Evolutionary conservation across 2,113 vertebrate species (phyloP), one percentile per base, ranked within the genome.

Genomic region (Oxygymnocypris stewartii): DNA sequence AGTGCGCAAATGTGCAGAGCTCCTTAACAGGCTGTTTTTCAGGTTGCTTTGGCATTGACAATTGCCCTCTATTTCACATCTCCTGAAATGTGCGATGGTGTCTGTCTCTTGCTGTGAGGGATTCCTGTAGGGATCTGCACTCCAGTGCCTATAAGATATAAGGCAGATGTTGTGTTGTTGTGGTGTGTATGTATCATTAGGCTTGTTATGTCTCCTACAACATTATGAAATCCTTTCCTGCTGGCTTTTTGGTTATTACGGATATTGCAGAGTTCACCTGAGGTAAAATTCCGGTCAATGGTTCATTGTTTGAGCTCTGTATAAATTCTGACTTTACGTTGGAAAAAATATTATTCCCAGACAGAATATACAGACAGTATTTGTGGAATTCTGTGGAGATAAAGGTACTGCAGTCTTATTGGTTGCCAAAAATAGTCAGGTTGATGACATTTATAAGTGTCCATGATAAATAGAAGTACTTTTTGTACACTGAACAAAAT

Each of bases 1-100:
- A n/a, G n/a, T n/a, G n/a, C n/a, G n/a, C n/a, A n/a, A 54, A 86
- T 73, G 75, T 79, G 63, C 84, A 74, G 28, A 18, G 25, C 47
- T 79, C n/a, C 4, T 79, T 79, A 79, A 69, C 42, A 31, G 44
- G 63, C 80, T 82, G 80, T 47, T 80, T 82, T 44, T 59, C 54
- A 37, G 71, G 79, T 76, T 81, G 44, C 47, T 79, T 79, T 86
- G 85, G 85, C 71, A 85, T 73, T 79, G 75, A 80, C 51, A 71
- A 74, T 69, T 86, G 87, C 74, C 63, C 84, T 82, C 59, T 42
- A 14, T 84, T 71, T 86, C 81, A 65, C 67, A 80, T 79, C 57
- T 65, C 67, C 79, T 31, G 57, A 78, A 69, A 85, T 76, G 75
- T 86, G 78, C 2, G 40, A 67, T 80, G 67, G n/a, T 54, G 42